A percentile compares a stretch with the other conserved stretches of the same genome.
Evolutionary conservation across 64 coral and sea anemone genomes (phyloP).

Genomic region (Orbicella faveolata): DNA sequence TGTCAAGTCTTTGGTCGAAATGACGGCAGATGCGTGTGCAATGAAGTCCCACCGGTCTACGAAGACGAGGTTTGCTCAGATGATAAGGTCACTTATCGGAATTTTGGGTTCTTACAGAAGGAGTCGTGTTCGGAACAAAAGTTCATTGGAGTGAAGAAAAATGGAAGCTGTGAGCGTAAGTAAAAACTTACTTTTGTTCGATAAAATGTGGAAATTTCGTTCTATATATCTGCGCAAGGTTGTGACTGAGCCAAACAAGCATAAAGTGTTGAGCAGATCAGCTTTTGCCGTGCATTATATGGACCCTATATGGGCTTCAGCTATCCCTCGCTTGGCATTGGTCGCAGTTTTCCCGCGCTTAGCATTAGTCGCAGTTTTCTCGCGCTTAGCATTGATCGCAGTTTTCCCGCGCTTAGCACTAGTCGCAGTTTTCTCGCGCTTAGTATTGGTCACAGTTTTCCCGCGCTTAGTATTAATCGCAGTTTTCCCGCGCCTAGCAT

Average conservation of each 20-base stretch:
- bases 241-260: too few species aligned
- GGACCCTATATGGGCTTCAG: too few species aligned
- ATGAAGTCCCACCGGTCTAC: slow-evolving; percentile 3
- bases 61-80: slow-evolving; percentile 55
- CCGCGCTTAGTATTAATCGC: too few species aligned
- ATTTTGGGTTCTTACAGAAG: slow-evolving; percentile 33
- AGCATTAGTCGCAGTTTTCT: background rate
- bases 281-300: too few species aligned
- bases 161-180: slow-evolving; percentile 69
- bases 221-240: too few species aligned
- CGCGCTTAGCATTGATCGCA: background rate
- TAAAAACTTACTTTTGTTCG: too few species aligned
- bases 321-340: too few species aligned
- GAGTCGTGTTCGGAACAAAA: slow-evolving; percentile 31
- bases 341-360: background rate
- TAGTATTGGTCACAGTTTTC: too few species aligned
- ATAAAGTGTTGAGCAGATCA: too few species aligned
- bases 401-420: background rate
- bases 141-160: slow-evolving; percentile 28
- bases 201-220: too few species aligned
- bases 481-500: too few species aligned
- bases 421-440: background rate
- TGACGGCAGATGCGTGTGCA: slow-evolving; percentile 58
- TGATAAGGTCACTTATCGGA: slow-evolving; percentile 57
- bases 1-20: slow-evolving; percentile 50